Evolutionary conservation across 2,113 vertebrate genomes (phyloP).

Genomic region (Ctenodactylus gundi): DNA sequence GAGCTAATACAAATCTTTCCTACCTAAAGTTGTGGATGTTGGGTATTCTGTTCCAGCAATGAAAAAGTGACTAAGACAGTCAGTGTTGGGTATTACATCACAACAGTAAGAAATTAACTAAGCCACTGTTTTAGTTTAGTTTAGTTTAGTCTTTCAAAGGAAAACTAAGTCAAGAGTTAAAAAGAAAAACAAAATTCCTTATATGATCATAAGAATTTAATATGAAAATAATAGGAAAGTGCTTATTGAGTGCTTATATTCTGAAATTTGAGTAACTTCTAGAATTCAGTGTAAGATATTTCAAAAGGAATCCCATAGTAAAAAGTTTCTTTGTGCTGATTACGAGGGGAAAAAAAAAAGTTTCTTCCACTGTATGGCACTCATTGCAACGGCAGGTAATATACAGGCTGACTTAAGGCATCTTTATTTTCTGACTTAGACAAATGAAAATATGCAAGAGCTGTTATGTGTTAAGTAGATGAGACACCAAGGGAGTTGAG

Average conservation of each 20-base stretch:
- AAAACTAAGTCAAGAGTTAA: background rate
- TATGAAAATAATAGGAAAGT: background rate
- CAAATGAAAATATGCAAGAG: slow-evolving; percentile 54
- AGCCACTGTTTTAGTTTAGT: too few relatives aligned
- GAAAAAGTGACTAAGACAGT: too few relatives aligned
- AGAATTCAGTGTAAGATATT: background rate
- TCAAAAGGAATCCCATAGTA: slow-evolving; percentile 32
- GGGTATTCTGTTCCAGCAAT: too few relatives aligned
- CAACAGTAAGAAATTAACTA: too few relatives aligned
- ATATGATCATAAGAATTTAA: background rate
- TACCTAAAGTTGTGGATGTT: too few relatives aligned
- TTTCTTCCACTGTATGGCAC: background rate
- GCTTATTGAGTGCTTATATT: background rate
- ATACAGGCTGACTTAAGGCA: slow-evolving; percentile 18
- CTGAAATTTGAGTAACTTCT: slow-evolving; percentile 26
- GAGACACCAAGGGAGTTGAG: slow-evolving; percentile 55
- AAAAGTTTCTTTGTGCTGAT: background rate
- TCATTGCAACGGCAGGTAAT: slow-evolving; percentile 28
- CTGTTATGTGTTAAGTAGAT: slow-evolving; percentile 55
- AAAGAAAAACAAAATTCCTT: slow-evolving; percentile 20
- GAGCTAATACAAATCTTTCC: too few relatives aligned
- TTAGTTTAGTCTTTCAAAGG: background rate
- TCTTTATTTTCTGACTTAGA: slow-evolving; percentile 41
- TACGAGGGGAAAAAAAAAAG: background rate
- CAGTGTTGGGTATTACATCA: too few relatives aligned